Percentiles rank a stretch among this genome's conserved stretches.
phyloP scores from a whole-genome alignment of 2,113 vertebrate species.

The Callipepla squamata region DNA sequence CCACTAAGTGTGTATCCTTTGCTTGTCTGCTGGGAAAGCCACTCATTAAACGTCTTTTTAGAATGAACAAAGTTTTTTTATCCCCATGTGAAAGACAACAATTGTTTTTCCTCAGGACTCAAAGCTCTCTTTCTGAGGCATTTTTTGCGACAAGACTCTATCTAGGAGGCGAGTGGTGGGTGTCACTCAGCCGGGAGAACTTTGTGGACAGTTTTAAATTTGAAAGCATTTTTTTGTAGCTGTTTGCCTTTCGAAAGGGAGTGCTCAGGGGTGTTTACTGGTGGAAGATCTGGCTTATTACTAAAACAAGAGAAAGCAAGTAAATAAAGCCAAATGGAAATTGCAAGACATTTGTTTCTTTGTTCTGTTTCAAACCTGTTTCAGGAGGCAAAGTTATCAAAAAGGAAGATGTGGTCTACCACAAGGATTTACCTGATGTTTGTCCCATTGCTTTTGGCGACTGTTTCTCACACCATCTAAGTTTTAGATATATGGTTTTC shows the following conservation, averaged over 20 bases:
- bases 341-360: not conserved
- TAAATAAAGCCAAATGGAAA: not conserved
- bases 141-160: no score
- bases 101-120: no score
- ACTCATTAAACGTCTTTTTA: fast-evolving
- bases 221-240: no score
- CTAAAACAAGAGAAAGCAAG: not conserved
- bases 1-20: not conserved
- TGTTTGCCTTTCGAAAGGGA: no score
- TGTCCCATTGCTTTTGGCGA: not conserved
- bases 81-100: not conserved
- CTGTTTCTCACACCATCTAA: not conserved
- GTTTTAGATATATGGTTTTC: fast-evolving
- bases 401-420: not conserved
- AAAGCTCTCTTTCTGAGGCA: no score
- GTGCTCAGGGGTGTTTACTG: no score
- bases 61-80: not conserved
- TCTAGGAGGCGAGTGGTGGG: no score
- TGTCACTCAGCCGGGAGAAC: no score
- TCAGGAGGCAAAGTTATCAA: not conserved
- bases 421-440: not conserved
- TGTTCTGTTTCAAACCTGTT: not conserved
- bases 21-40: not conserved
- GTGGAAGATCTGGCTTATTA: not conserved
- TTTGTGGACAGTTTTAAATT: no score